Evolutionary conservation across 2,797 vertebrate species (phyloP).

Genomic region (Gallinago nigripennis): DNA sequence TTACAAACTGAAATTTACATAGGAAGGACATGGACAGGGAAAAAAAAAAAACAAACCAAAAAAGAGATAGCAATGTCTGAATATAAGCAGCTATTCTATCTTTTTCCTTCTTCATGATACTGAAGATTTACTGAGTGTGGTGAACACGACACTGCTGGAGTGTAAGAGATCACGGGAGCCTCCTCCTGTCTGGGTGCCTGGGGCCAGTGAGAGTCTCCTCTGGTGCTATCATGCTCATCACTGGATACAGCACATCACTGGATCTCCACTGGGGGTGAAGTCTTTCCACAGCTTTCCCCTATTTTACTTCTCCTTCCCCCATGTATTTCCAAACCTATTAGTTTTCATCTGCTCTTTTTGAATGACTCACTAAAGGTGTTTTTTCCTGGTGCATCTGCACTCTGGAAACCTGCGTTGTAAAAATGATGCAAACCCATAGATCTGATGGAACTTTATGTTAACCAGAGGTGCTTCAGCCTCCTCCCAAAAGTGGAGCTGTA

Average conservation of each 20-base stretch:
- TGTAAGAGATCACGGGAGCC: not conserved
- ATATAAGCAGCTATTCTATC: not conserved
- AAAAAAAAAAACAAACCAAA: not conserved
- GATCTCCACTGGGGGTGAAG: not conserved
- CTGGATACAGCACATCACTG: not conserved
- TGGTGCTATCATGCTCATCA: not conserved
- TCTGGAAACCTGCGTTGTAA: not conserved
- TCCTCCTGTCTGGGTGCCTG: not conserved
- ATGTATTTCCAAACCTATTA: not conserved
- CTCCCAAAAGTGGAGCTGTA: not conserved
- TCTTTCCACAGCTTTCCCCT: not conserved
- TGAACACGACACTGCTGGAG: not conserved
- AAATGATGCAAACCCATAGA: not conserved
- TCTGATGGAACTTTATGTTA: not conserved
- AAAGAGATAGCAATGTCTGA: not conserved
- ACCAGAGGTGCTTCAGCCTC: not conserved
- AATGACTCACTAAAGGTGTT: not conserved
- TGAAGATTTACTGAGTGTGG: not conserved
- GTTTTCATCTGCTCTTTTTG: not conserved
- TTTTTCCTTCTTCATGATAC: not conserved
- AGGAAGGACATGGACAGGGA: not conserved
- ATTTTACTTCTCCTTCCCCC: not conserved
- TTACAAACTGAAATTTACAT: not conserved
- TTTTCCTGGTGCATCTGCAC: accelerated
- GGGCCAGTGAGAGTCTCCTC: not conserved